Percentiles rank a stretch among this genome's conserved stretches.
Evolutionary conservation across 2,797 vertebrate species (phyloP).

Genomic region (Spheniscus humboldti): DNA sequence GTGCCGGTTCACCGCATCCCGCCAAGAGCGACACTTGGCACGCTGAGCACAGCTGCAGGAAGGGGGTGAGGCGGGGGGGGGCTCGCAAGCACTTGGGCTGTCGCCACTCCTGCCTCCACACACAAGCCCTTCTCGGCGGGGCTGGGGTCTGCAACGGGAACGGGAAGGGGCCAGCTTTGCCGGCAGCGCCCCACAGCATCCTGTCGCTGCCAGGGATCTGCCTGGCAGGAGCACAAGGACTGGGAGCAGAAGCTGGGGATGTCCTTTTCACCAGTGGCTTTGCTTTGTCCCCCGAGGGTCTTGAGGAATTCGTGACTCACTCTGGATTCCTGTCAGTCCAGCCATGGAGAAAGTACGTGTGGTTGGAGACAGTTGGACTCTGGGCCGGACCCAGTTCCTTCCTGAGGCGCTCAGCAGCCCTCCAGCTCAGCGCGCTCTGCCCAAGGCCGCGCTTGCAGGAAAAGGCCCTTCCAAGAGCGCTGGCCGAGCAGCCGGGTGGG

Average conservation of each 20-base stretch:
- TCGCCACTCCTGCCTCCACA: rapidly evolving
- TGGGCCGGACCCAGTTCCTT: conserved; percentile 44
- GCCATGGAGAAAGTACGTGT: background rate
- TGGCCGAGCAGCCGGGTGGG: rapidly evolving
- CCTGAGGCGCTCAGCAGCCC: background rate
- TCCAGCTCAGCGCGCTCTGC: background rate
- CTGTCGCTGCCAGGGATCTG: background rate
- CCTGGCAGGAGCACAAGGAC: background rate
- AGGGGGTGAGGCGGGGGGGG: background rate
- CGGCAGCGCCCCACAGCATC: background rate
- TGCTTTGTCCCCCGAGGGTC: conserved; percentile 18
- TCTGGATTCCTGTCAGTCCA: background rate
- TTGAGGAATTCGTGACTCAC: conserved; percentile 15
- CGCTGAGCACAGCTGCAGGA: rapidly evolving
- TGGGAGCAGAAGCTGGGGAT: background rate
- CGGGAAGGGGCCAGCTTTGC: background rate
- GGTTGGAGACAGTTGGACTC: background rate
- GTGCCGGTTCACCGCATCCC: background rate
- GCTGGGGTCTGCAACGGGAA: background rate
- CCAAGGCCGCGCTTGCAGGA: background rate
- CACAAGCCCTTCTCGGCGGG: background rate
- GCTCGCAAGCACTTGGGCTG: background rate
- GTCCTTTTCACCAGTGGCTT: background rate
- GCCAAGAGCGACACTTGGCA: background rate
- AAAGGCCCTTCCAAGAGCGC: background rate